Percentiles rank a stretch among this genome's conserved stretches.
Evolutionary conservation across 2,888 invertebrate species (phyloP).

Genomic region (Hermodice carunculata): DNA sequence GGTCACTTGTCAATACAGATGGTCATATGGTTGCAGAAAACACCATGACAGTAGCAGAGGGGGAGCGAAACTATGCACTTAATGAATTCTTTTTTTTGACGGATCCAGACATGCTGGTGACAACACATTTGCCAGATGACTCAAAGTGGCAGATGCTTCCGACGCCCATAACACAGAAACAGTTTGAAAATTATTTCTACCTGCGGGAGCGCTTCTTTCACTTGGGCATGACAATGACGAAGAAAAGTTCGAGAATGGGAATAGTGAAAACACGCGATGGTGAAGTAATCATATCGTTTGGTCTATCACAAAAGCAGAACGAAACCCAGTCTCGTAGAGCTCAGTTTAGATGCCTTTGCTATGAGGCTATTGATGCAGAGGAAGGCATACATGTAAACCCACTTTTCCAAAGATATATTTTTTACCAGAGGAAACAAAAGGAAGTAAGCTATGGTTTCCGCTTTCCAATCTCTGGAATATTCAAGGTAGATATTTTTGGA

Average conservation of each 20-base stretch:
- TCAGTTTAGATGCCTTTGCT: slow-evolving; percentile 62
- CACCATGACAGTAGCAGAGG: no score
- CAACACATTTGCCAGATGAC: slow-evolving; percentile 65
- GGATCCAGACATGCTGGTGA: slow-evolving; percentile 61
- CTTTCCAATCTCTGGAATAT: slow-evolving; percentile 58
- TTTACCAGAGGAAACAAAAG: slow-evolving; percentile 57
- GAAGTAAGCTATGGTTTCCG: slow-evolving; percentile 50
- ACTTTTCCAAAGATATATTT: slow-evolving; percentile 60
- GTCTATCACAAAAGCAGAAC: slow-evolving; percentile 50
- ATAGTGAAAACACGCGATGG: slow-evolving; percentile 52
- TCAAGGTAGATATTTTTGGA: slow-evolving; percentile 66
- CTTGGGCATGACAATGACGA: slow-evolving; percentile 50
- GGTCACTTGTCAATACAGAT: slow-evolving; percentile 59
- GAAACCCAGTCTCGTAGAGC: no score
- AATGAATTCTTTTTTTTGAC: slow-evolving; percentile 68
- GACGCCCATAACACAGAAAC: slow-evolving; percentile 47
- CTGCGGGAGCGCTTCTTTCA: slow-evolving; percentile 62
- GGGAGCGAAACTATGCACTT: slow-evolving; percentile 59
- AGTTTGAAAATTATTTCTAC: slow-evolving; percentile 61
- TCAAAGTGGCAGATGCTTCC: slow-evolving; percentile 61
- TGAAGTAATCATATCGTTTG: slow-evolving; percentile 56
- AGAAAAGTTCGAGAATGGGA: slow-evolving; percentile 49
- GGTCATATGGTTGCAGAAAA: slow-evolving; percentile 51
- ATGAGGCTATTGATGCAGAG: slow-evolving; percentile 40
- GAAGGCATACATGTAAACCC: slow-evolving; percentile 46